Percentiles rank a stretch among this genome's conserved stretches.
Evolutionary conservation across 2,888 invertebrate species (phyloP).

Genomic region (Polydrusus pterygomalis): DNA sequence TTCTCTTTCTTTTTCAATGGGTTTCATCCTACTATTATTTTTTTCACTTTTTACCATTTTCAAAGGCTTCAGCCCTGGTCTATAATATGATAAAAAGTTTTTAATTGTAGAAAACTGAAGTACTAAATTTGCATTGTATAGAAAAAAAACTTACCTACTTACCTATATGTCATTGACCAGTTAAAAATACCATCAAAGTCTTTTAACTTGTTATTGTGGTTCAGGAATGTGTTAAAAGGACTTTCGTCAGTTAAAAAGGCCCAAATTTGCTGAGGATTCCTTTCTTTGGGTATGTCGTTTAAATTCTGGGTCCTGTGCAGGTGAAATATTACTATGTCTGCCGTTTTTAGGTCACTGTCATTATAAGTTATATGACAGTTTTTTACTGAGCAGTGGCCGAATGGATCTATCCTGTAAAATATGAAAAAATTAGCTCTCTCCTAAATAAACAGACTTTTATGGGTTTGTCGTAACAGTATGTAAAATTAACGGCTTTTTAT

Average conservation of each 20-base stretch:
- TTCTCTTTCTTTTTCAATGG: too few relatives aligned
- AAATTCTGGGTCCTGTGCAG: slow-evolving; percentile 72
- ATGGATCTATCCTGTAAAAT: slow-evolving; percentile 73
- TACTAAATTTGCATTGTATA: neutral
- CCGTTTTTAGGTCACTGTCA: slow-evolving; percentile 71
- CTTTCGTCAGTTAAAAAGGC: slow-evolving; percentile 83
- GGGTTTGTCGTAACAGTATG: too few relatives aligned
- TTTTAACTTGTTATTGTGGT: slow-evolving; percentile 67
- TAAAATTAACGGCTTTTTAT: too few relatives aligned
- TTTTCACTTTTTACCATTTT: too few relatives aligned
- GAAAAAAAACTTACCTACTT: slow-evolving; percentile 40
- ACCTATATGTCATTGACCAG: slow-evolving; percentile 83
- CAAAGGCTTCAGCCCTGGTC: too few relatives aligned
- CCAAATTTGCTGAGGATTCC: slow-evolving; percentile 77
- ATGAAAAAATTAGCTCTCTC: neutral
- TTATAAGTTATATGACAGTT: slow-evolving; percentile 79
- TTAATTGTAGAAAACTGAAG: too few relatives aligned
- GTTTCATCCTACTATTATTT: too few relatives aligned
- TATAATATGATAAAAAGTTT: too few relatives aligned
- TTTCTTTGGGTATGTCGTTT: slow-evolving; percentile 74
- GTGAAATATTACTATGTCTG: slow-evolving; percentile 81
- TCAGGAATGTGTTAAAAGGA: slow-evolving; percentile 76
- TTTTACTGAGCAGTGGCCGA: slow-evolving; percentile 76
- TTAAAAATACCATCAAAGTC: slow-evolving; percentile 79
- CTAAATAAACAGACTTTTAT: too few relatives aligned